A percentile compares a stretch with the other conserved stretches of the same genome.
These are phyloP conservation scores for Sphenodon punctatus DNA, from an alignment of 2,797 vertebrate species.

Conservation along the genomic window DNA sequence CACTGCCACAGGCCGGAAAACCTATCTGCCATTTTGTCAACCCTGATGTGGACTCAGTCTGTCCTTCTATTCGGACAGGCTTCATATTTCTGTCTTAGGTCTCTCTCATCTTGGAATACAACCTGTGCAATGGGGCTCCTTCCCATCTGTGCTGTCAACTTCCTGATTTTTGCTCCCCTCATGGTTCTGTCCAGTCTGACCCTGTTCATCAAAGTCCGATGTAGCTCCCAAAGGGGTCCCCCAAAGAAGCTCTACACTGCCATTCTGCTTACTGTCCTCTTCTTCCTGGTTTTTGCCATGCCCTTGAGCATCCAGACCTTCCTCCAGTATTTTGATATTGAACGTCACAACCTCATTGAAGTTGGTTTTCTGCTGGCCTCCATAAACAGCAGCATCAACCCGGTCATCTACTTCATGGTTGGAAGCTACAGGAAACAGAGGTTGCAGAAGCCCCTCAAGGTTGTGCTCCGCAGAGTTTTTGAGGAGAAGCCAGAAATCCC, in stretches of 20 bases:
- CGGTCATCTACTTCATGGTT: too few species aligned
- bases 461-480: too few species aligned
- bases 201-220: background rate
- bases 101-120: background rate
- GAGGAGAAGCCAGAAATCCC: too few species aligned
- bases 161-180: background rate
- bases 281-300: background rate
- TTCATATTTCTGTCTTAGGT: background rate
- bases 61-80: background rate
- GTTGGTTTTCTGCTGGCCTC: background rate
- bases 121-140: background rate
- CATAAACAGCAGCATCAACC: too few species aligned
- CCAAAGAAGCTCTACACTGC: background rate
- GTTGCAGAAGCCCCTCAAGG: too few species aligned
- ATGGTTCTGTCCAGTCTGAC: background rate
- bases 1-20: slow-evolving; percentile 5
- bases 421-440: too few species aligned
- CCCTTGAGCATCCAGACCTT: background rate
- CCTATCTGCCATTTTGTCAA: slow-evolving; percentile 12
- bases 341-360: background rate
- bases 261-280: background rate
- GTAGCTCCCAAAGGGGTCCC: background rate
- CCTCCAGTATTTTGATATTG: background rate
- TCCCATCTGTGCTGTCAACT: background rate
- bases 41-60: slow-evolving; percentile 14